Conservation (phyloP, 2,888 invertebrate species). For the Volucella inflata region DNA sequence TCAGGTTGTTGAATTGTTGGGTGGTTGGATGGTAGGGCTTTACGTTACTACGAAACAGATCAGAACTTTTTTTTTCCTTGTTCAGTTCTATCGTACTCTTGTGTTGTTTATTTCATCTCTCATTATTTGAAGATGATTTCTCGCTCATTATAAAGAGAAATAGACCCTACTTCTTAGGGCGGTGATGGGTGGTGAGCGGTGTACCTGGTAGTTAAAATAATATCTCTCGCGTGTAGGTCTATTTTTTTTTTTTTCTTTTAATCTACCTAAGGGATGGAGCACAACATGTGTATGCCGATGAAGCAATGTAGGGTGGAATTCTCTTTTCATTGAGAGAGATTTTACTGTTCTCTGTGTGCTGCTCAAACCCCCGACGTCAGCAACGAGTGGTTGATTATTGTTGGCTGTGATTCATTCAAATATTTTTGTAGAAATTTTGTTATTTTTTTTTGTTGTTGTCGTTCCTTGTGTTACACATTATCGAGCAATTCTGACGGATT, state of each 20-base stretch:
- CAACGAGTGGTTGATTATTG: conserved; percentile 32
- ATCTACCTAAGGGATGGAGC: not conserved
- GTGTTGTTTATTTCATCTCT: no score
- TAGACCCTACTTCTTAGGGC: no score
- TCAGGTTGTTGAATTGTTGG: no score
- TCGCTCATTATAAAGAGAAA: no score
- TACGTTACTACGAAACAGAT: conserved; percentile 31
- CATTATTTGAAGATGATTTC: no score
- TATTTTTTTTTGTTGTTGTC: conserved; percentile 21
- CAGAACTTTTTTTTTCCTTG: conserved; percentile 21
- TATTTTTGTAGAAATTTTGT: conserved; percentile 67
- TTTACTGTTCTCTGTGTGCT: conserved; percentile 10
- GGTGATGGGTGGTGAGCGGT: no score
- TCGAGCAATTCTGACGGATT: conserved; percentile 39
- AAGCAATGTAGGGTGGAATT: conserved; percentile 1
- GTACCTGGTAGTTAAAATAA: no score
- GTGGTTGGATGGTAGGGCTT: not conserved
- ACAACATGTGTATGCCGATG: not conserved
- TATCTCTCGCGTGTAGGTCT: no score
- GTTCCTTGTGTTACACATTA: conserved; percentile 11
- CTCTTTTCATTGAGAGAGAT: conserved; percentile 8
- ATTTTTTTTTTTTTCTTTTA: no score
- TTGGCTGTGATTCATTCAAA: conserved; percentile 62
- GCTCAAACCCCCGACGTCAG: conserved; percentile 48
- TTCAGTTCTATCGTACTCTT: conserved; percentile 1